Conservation (phyloP, 2,797 vertebrate genomes). For the Hypotaenidia okinawae region DNA sequence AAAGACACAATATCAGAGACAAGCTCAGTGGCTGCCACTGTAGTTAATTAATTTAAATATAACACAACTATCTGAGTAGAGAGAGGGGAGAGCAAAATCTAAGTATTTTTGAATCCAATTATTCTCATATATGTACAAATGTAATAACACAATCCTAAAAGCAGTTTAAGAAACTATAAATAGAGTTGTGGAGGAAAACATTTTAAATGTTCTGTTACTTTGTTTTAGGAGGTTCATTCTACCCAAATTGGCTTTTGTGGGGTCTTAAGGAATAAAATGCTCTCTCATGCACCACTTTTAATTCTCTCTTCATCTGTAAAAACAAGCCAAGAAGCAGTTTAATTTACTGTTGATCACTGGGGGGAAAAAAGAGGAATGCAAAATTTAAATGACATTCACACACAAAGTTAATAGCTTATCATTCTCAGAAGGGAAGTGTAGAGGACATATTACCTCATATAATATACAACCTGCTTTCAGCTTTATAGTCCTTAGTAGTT, state of each 20-base stretch:
- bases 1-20: conserved; percentile 34
- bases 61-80: not conserved
- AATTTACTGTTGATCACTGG: conserved; percentile 69
- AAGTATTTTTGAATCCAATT: conserved; percentile 55
- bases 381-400: conserved; percentile 48
- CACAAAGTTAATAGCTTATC: conserved; percentile 50
- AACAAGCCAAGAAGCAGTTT: conserved; percentile 51
- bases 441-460: conserved; percentile 6
- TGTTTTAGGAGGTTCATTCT: conserved; percentile 27
- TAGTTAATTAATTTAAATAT: conserved; percentile 59
- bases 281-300: conserved; percentile 59
- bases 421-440: conserved; percentile 13
- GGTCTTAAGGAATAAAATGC: conserved; percentile 45
- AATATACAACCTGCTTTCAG: not conserved
- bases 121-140: conserved; percentile 29
- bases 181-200: not conserved
- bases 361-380: conserved; percentile 50
- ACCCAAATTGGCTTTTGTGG: conserved; percentile 38
- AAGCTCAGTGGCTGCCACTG: conserved; percentile 23
- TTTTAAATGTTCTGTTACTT: conserved; percentile 41
- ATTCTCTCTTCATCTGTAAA: conserved; percentile 57
- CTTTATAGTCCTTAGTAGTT: not conserved
- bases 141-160: conserved; percentile 47
- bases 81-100: not conserved
- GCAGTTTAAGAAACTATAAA: conserved; percentile 35